Evolutionary conservation across 2,113 vertebrate genomes (phyloP).

Genomic region (Noturus placidus): DNA sequence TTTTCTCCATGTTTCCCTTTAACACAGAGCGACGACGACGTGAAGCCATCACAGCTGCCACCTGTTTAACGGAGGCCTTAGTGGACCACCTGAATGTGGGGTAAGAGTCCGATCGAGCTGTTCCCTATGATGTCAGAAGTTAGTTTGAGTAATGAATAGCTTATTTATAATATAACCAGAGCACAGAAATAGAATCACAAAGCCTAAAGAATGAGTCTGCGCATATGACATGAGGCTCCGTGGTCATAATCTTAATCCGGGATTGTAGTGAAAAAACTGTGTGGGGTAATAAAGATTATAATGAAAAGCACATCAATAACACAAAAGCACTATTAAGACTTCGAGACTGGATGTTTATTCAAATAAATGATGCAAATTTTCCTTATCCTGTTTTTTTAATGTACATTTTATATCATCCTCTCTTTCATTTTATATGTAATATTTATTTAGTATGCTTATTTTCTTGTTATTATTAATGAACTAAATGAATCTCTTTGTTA

Average conservation of each 20-base stretch:
- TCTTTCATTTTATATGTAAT: neutral
- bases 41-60: slow-evolving; percentile 88
- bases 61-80: slow-evolving; percentile 86
- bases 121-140: neutral
- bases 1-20: neutral
- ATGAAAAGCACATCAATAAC: slow-evolving; percentile 1
- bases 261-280: slow-evolving; percentile 12
- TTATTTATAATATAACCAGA: slow-evolving; percentile 1
- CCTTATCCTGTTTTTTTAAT: neutral
- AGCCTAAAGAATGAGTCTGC: neutral
- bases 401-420: neutral
- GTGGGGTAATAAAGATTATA: slow-evolving; percentile 18
- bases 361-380: neutral
- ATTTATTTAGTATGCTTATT: neutral
- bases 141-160: slow-evolving; percentile 17
- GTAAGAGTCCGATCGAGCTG: slow-evolving; percentile 64
- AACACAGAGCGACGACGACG: slow-evolving; percentile 80
- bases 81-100: slow-evolving; percentile 93
- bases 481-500: neutral
- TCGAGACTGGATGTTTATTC: neutral
- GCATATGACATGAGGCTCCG: slow-evolving; percentile 20
- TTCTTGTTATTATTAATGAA: neutral
- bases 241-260: slow-evolving; percentile 29
- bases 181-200: slow-evolving; percentile 26
- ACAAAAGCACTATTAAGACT: neutral